Base-by-base conservation (phyloP, 2,888 invertebrate species). In the Rosalia funebris region DNA sequence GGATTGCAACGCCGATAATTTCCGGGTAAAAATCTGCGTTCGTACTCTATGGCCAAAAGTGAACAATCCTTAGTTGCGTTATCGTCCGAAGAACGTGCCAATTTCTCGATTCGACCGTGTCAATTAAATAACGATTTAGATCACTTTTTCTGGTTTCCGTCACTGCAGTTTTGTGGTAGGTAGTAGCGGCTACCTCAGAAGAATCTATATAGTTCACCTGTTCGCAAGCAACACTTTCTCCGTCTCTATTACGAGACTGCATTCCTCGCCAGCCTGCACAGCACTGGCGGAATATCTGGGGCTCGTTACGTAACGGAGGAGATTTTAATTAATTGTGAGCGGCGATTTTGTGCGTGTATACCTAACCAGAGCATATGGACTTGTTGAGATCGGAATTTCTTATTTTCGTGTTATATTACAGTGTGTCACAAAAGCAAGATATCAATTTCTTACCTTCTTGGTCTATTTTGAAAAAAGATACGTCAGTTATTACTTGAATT, bases 181-280 rank as follows among this genome's bases (percentile, higher is more conserved):
- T n/a, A n/a, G n/a, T n/a, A n/a, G n/a, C n/a, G n/a, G 7, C 25
- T 25, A 7, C 25, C 3, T 7, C 7, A 45, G 32, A 55, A 37
- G 41, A 54, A 56, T 32, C 19, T 57, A 65, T 60, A 57, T 56
- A 61, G 65, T 62, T 62, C 67, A 67, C 65, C 61, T 67, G 67
- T 57, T 50, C 32, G 47, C 54, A 50, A 50, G 12, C 37, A 3
- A 19, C 15, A 65, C 67, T 67, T 67, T 67, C 66, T 62, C 66
- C 39, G 54, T 45, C 50, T 41, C 34, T 17, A 48, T 65, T 67
- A 65, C 53, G 67, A 67, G 65, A 67, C 62, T 39, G 53, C 67
- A 67, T 67, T 65, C 65, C 63, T 47, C 54, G 52, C 61, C 42
- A 54, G 62, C 60, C 64, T 60, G 62, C 57, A 52, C 39, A 25